These are phyloP conservation scores for Tetramorium alpestre DNA, from an alignment of 1,140 invertebrate species.

Conservation along the genomic window DNA sequence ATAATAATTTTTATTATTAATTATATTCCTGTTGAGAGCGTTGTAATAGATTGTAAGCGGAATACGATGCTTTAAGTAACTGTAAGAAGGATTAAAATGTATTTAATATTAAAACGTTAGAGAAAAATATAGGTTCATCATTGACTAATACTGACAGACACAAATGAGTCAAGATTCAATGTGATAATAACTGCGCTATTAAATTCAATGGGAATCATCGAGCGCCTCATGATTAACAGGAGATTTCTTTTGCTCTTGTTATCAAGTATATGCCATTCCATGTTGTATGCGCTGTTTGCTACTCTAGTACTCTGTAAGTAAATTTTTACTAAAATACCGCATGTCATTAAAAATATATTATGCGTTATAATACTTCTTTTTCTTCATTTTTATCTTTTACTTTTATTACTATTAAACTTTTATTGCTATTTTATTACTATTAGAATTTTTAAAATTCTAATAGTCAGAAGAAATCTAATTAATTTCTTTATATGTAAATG, in stretches of 20 bases:
- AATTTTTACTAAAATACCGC: background rate
- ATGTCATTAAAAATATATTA: background rate
- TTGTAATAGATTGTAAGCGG: slow-evolving; percentile 68
- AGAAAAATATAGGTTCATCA: background rate
- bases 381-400: background rate
- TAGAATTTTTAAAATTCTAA: background rate
- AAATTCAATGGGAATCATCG: slow-evolving; percentile 59
- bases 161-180: slow-evolving; percentile 69
- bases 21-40: background rate
- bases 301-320: slow-evolving; percentile 51
- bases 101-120: slow-evolving; percentile 2
- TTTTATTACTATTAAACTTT: background rate
- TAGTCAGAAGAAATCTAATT: slow-evolving; percentile 7
- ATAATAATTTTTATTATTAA: background rate
- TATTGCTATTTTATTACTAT: too few species aligned
- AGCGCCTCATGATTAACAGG: slow-evolving; percentile 61
- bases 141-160: slow-evolving; percentile 56
- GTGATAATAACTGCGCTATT: slow-evolving; percentile 55
- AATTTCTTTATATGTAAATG: background rate
- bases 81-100: slow-evolving; percentile 46
- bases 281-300: slow-evolving; percentile 48
- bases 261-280: slow-evolving; percentile 62
- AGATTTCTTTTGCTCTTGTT: slow-evolving; percentile 52
- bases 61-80: slow-evolving; percentile 71
- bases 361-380: background rate